phyloP scores from a whole-genome alignment of 1,140 invertebrate species.

The Myzus persicae region DNA sequence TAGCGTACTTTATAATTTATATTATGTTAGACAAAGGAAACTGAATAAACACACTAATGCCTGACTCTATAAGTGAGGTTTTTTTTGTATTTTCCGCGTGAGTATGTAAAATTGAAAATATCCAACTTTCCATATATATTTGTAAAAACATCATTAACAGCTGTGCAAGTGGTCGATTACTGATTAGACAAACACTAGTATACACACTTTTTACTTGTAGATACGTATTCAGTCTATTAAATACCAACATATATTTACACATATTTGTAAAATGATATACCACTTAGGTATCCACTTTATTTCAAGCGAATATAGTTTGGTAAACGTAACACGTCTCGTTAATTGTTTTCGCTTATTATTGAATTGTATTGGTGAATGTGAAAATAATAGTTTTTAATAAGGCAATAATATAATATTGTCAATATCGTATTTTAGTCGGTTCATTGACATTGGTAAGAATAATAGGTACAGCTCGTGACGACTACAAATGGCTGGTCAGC shows the following conservation, averaged over 20 bases:
- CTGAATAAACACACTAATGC: background rate
- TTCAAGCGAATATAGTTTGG: background rate
- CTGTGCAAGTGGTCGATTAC: background rate
- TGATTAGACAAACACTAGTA: background rate
- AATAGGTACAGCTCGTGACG: too few species aligned
- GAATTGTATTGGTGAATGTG: background rate
- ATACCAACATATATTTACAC: too few species aligned
- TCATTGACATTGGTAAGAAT: background rate
- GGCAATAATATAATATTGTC: background rate
- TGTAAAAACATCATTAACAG: background rate
- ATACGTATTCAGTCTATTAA: background rate
- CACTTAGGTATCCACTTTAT: too few species aligned
- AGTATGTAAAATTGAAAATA: background rate
- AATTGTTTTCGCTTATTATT: background rate
- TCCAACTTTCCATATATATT: background rate
- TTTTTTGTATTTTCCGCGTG: background rate
- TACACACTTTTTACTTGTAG: background rate
- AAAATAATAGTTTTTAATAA: slow-evolving; percentile 10
- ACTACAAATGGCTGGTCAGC: background rate
- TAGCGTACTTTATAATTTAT: background rate
- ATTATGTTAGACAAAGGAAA: background rate
- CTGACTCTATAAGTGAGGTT: too few species aligned
- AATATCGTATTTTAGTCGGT: slow-evolving; percentile 3
- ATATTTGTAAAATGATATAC: too few species aligned
- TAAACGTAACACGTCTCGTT: background rate